These are phyloP conservation scores for Druceiella hillmani DNA, from an alignment of 2,888 invertebrate species.

Conservation along the genomic window DNA sequence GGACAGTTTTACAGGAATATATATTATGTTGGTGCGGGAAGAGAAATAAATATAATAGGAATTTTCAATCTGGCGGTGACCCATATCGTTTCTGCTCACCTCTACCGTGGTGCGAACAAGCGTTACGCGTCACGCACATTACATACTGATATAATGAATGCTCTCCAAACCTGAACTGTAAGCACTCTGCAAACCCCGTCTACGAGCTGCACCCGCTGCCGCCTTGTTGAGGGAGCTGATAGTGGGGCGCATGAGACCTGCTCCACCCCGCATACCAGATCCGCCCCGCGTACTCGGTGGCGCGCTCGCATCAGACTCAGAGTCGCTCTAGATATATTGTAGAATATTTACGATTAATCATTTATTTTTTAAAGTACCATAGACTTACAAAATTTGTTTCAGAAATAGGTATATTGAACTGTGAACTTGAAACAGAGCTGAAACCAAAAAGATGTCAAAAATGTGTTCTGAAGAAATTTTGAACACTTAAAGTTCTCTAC, in stretches of 20 bases:
- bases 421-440: no score
- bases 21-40: no score
- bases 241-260: slow-evolving; percentile 69
- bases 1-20: no score
- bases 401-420: no score
- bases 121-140: slow-evolving; percentile 21
- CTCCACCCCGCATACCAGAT: slow-evolving; percentile 40
- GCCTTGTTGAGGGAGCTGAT: slow-evolving; percentile 79
- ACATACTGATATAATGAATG: slow-evolving; percentile 17
- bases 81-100: slow-evolving; percentile 6
- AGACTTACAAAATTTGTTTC: no score
- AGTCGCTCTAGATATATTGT: slow-evolving; percentile 69
- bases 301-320: slow-evolving; percentile 57
- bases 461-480: no score
- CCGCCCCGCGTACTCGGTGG: slow-evolving; percentile 30
- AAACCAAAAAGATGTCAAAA: no score
- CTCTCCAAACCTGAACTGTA: slow-evolving; percentile 59
- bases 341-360: no score
- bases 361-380: no score
- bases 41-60: not conserved
- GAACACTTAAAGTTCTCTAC: no score
- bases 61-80: slow-evolving; percentile 10
- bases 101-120: slow-evolving; percentile 6
- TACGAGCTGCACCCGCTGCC: slow-evolving; percentile 43
- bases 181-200: slow-evolving; percentile 58